A percentile compares a stretch with the other conserved stretches of the same genome.
phyloP scores from a whole-genome alignment of 2,113 vertebrate genomes.

The Mesembrinibis cayennensis region DNA sequence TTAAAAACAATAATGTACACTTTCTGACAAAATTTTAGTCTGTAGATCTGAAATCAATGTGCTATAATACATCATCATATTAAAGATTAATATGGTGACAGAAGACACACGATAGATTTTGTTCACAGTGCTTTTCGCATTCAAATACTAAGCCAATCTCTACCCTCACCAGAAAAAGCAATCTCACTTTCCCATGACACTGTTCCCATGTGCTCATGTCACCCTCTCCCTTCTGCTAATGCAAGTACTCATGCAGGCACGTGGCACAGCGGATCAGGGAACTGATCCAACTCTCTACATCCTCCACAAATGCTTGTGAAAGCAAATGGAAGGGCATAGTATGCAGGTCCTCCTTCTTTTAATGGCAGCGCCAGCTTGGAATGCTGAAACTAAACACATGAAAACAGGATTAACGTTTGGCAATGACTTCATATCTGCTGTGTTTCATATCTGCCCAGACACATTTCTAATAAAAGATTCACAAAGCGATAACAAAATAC shows the following conservation, averaged over 20 bases:
- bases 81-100: not conserved
- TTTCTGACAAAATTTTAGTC: not conserved
- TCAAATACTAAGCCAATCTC: not conserved
- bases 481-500: not conserved
- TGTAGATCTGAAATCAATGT: not conserved
- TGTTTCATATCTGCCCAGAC: not conserved
- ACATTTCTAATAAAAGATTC: not conserved
- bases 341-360: not conserved
- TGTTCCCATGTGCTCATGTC: fast-evolving
- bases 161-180: not conserved
- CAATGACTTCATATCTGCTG: fast-evolving
- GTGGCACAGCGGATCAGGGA: not conserved
- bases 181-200: not conserved
- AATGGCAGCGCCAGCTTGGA: not conserved
- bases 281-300: not conserved
- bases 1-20: not conserved
- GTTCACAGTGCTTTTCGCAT: not conserved
- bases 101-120: not conserved
- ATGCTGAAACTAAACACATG: not conserved
- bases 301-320: not conserved
- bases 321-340: not conserved
- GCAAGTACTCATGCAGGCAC: not conserved
- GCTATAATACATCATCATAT: not conserved
- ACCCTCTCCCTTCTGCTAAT: not conserved
- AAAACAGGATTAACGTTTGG: not conserved